These are phyloP conservation scores for Drosophila pseudoobscura DNA, from an alignment of 1,140 invertebrate genomes.

Conservation along the genomic window DNA sequence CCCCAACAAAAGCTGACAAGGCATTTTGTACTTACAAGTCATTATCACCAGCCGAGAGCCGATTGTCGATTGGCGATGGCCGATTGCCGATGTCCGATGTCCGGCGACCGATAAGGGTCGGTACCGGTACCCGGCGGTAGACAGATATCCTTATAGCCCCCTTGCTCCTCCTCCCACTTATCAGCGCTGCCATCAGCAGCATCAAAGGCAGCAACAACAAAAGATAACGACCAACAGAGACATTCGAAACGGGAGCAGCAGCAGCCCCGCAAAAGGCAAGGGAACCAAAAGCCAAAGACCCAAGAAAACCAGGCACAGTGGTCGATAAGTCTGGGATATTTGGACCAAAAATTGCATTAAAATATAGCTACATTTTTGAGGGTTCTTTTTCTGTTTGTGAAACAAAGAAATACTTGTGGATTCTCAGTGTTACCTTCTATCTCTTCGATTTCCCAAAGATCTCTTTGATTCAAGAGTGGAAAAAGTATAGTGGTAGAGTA, in stretches of 20 bases:
- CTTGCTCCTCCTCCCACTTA: neutral
- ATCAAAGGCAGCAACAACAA: conserved; percentile 68
- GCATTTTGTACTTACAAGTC: conserved; percentile 82
- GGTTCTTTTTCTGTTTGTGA: neutral
- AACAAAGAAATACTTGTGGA: no score
- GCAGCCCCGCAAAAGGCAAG: conserved; percentile 10
- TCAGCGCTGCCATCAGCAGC: conserved; percentile 73
- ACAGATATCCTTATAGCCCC: conserved; percentile 5
- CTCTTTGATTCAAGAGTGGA: no score
- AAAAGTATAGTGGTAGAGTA: no score
- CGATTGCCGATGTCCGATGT: conserved; percentile 66
- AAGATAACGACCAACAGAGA: conserved; percentile 70
- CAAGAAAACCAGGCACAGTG: conserved; percentile 14
- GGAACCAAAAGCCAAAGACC: conserved; percentile 13
- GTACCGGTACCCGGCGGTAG: neutral
- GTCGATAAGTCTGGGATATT: neutral
- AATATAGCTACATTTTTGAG: no score
- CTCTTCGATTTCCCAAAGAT: no score
- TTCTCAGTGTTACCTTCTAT: no score
- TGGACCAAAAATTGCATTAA: no score
- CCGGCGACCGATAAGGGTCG: conserved; percentile 60
- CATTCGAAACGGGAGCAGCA: conserved; percentile 66
- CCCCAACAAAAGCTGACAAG: conserved; percentile 64
- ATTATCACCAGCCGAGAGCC: conserved; percentile 73
- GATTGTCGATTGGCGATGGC: conserved; percentile 57